Conservation (phyloP, 2,113 vertebrate genomes). For the Psittacus erithacus region DNA sequence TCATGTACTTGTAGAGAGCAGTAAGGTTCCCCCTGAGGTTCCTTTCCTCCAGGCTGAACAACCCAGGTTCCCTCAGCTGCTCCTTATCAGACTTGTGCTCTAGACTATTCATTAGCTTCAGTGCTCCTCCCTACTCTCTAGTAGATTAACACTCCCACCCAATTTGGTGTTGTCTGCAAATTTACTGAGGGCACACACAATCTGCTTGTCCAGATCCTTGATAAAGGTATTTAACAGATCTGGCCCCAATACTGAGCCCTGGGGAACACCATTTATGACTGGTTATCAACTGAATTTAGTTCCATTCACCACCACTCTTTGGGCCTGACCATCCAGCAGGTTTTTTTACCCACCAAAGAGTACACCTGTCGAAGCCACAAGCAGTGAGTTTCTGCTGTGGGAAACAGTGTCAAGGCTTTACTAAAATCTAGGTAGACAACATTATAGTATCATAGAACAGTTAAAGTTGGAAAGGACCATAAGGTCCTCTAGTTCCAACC, state of each 20-base stretch:
- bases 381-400: not conserved
- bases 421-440: not conserved
- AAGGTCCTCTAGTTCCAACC: too few species aligned
- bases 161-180: not conserved
- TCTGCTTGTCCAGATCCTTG: not conserved
- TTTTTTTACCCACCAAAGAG: not conserved
- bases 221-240: not conserved
- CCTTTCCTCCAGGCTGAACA: not conserved
- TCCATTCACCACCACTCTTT: not conserved
- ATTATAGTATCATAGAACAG: not conserved
- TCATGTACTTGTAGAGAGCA: not conserved
- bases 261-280: not conserved
- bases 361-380: not conserved
- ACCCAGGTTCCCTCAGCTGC: not conserved
- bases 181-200: not conserved
- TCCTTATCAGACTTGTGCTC: not conserved
- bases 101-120: not conserved
- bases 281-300: not conserved
- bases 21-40: not conserved
- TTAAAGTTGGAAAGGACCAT: too few species aligned
- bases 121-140: not conserved
- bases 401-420: not conserved
- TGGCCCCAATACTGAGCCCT: not conserved
- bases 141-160: not conserved
- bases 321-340: too few species aligned